Conservation (phyloP, 1,140 invertebrate species). For the Diuraphis noxia region DNA sequence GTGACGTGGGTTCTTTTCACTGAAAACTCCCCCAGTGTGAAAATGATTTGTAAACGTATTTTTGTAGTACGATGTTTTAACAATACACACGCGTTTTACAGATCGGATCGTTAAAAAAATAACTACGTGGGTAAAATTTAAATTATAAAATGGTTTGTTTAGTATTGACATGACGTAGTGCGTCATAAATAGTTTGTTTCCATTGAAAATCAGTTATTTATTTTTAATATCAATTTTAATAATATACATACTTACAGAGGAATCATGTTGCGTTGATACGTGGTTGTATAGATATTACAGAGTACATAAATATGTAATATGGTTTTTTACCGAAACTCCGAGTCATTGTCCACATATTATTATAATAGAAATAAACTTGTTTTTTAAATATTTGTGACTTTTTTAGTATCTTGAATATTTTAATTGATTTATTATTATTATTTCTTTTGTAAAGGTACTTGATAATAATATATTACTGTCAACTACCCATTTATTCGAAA, state of each 20-base stretch:
- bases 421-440: background rate
- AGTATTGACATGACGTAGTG: background rate
- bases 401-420: background rate
- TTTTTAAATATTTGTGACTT: constrained; percentile 1
- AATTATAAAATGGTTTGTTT: background rate
- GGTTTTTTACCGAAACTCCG: background rate
- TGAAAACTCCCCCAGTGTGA: background rate
- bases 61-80: background rate
- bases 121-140: background rate
- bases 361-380: background rate
- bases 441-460: background rate
- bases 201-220: background rate
- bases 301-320: background rate
- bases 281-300: background rate
- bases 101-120: background rate
- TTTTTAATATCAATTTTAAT: constrained; percentile 2
- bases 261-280: background rate
- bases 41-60: background rate
- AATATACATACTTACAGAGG: background rate
- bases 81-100: background rate
- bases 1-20: background rate
- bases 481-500: background rate
- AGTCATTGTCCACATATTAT: background rate
- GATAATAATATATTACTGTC: constrained; percentile 2
- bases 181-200: background rate